A percentile compares a stretch with the other conserved stretches of the same genome.
Conservation (phyloP, 2,888 invertebrate species). For the Orthosia cruda region DNA sequence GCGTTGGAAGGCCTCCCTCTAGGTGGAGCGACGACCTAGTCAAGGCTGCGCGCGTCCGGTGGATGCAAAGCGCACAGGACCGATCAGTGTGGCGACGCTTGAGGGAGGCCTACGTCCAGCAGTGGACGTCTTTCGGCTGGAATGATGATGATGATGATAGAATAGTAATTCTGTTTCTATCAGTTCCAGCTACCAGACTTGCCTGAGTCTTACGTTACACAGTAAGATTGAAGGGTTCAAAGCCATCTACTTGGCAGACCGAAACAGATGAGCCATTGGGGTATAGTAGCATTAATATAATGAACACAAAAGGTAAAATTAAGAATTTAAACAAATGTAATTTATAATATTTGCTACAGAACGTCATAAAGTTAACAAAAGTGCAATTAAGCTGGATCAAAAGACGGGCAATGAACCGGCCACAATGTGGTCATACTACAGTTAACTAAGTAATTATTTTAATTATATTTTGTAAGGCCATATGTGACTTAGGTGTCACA, state of each 20-base stretch:
- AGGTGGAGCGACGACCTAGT: too few relatives aligned
- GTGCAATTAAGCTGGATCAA: not conserved
- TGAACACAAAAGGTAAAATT: not conserved
- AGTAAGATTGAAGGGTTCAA: not conserved
- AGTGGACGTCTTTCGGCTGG: too few relatives aligned
- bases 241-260: not conserved
- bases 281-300: not conserved
- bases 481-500: constrained; percentile 28
- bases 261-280: not conserved
- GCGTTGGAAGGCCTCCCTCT: too few relatives aligned
- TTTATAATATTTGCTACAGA: constrained; percentile 2
- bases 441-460: constrained; percentile 20
- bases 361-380: constrained; percentile 23
- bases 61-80: too few relatives aligned
- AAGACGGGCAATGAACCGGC: constrained; percentile 23
- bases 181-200: not conserved
- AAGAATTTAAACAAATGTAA: not conserved
- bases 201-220: not conserved
- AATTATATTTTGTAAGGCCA: constrained; percentile 21
- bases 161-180: not conserved
- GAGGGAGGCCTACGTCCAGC: too few relatives aligned
- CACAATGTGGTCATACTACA: not conserved
- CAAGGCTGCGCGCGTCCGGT: too few relatives aligned
- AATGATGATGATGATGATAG: too few relatives aligned
- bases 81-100: too few relatives aligned